A percentile compares a stretch with the other conserved stretches of the same genome.
Evolutionary conservation across 30 jellyfish, hydroid and myxozoan genomes (phyloP).

Genomic region (Pseudorhiza aurosa): DNA sequence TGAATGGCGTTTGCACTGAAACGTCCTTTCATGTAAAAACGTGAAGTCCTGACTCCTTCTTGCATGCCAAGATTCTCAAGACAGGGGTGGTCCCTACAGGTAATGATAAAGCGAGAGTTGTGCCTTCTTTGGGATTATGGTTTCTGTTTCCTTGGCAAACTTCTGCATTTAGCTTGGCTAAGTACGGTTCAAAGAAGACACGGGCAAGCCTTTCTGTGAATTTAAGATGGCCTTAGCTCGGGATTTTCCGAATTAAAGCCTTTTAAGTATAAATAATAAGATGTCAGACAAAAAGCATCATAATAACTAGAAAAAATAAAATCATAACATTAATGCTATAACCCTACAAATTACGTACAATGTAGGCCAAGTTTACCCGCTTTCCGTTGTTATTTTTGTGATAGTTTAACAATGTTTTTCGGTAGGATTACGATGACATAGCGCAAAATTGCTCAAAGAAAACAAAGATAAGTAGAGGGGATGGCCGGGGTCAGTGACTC

Average conservation of each 20-base stretch:
- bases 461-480: too few species aligned
- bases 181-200: background rate
- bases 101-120: too few species aligned
- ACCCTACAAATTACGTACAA: too few species aligned
- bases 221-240: background rate
- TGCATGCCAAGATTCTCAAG: background rate
- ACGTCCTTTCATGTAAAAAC: too few species aligned
- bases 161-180: background rate
- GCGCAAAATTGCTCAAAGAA: too few species aligned
- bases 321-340: background rate
- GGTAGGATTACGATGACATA: too few species aligned
- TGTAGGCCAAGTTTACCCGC: too few species aligned
- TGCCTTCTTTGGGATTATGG: too few species aligned
- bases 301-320: background rate
- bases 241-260: background rate
- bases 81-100: background rate
- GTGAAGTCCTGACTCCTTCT: background rate
- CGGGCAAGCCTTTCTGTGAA: slow-evolving; percentile 6
- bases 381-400: too few species aligned
- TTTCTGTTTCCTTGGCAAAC: background rate
- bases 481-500: too few species aligned
- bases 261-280: background rate
- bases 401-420: too few species aligned
- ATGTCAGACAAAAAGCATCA: background rate
- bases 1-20: too few species aligned